These are phyloP conservation scores for Pyrocoelia pectoralis DNA, from an alignment of 2,888 invertebrate species.

Conservation along the genomic window DNA sequence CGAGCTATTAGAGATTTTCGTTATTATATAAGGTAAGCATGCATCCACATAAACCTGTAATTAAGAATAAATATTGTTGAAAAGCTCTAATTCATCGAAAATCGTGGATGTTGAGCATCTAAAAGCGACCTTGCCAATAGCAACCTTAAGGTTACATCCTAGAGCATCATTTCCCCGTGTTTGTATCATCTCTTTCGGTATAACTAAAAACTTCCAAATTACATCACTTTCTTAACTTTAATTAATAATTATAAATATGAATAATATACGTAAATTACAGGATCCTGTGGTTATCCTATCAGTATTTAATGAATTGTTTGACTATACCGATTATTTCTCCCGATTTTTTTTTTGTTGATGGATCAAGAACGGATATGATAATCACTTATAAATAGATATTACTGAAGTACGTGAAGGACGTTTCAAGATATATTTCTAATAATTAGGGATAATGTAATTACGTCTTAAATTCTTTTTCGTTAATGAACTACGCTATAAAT, in stretches of 20 bases:
- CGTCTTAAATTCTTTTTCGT: not conserved
- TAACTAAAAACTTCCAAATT: slow-evolving; percentile 18
- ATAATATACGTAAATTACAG: slow-evolving; percentile 28
- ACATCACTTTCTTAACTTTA: slow-evolving; percentile 33
- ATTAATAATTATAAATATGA: slow-evolving; percentile 29
- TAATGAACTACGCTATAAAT: not conserved
- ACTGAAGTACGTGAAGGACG: slow-evolving; percentile 30
- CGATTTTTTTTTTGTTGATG: slow-evolving; percentile 15
- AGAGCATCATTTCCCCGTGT: slow-evolving; percentile 23
- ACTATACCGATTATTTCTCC: not conserved
- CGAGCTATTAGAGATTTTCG: not conserved
- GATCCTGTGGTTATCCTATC: slow-evolving; percentile 29
- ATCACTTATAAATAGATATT: slow-evolving; percentile 35
- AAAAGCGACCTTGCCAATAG: slow-evolving; percentile 17
- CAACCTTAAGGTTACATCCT: slow-evolving; percentile 24
- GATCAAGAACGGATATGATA: slow-evolving; percentile 19
- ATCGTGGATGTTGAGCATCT: slow-evolving; percentile 2
- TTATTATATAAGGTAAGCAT: not conserved
- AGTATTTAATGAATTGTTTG: slow-evolving; percentile 1
- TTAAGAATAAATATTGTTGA: slow-evolving; percentile 4
- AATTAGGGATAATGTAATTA: not conserved
- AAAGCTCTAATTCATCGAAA: slow-evolving; percentile 1
- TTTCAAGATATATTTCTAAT: not conserved
- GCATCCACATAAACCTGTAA: not conserved
- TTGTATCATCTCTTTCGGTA: slow-evolving; percentile 22